Evolutionary conservation across 2,888 invertebrate genomes (phyloP).

Genomic region (Pachliopta kotzebuea): DNA sequence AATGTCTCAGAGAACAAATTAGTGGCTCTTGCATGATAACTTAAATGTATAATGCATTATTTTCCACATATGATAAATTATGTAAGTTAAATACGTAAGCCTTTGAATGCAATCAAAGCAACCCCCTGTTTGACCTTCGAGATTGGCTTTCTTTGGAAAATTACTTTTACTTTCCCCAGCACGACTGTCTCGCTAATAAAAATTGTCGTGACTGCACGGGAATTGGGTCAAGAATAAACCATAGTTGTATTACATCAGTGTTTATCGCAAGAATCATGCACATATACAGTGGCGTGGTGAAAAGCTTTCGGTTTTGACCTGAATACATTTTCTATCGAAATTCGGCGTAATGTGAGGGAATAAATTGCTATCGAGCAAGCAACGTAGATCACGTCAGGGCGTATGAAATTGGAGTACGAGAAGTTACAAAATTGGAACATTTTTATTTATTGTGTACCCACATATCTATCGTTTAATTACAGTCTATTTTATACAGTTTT

Average conservation of each 20-base stretch:
- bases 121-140: conserved; percentile 31
- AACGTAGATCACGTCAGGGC: conserved; percentile 8
- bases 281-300: conserved; percentile 22
- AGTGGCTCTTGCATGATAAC: too few species aligned
- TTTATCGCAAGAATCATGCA: conserved; percentile 23
- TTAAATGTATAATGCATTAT: too few species aligned
- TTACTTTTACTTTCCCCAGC: conserved; percentile 27
- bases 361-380: conserved; percentile 5
- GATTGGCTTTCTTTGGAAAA: conserved; percentile 32
- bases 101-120: background rate
- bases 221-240: conserved; percentile 30
- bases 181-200: conserved; percentile 22
- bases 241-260: conserved; percentile 29
- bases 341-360: conserved; percentile 4
- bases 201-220: conserved; percentile 26
- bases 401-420: background rate
- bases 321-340: conserved; percentile 24
- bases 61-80: too few species aligned
- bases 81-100: background rate
- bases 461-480: background rate
- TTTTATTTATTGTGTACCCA: background rate
- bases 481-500: background rate
- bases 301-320: conserved; percentile 27
- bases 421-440: background rate
- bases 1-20: too few species aligned